phyloP scores from a whole-genome alignment of 2,113 vertebrate genomes.

The Colinus virginianus region DNA sequence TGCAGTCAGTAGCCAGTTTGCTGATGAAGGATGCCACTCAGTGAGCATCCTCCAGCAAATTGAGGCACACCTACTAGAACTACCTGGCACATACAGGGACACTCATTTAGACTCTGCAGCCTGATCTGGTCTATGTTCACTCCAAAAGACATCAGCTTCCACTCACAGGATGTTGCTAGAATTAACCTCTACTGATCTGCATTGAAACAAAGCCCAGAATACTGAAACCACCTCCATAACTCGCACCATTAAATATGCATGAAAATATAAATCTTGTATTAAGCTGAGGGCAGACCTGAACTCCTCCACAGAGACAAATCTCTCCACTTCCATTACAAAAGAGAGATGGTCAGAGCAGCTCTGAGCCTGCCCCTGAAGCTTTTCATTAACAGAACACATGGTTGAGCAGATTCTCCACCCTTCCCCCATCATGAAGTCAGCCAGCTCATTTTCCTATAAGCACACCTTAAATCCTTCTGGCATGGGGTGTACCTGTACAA shows the following conservation, averaged over 20 bases:
- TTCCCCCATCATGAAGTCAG: not conserved
- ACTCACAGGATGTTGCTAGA: not conserved
- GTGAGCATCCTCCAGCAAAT: not conserved
- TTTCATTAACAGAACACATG: not conserved
- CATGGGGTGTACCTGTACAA: not conserved
- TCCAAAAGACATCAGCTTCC: not conserved
- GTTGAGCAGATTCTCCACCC: not conserved
- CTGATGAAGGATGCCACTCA: not conserved
- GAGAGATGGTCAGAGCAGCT: not conserved
- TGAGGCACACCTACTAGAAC: not conserved
- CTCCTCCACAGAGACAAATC: not conserved
- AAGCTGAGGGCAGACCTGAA: not conserved
- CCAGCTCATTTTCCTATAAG: not conserved
- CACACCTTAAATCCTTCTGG: not conserved
- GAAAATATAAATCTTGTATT: not conserved
- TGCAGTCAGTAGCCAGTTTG: accelerated
- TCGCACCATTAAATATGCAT: not conserved
- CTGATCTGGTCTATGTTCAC: not conserved
- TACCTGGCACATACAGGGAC: not conserved
- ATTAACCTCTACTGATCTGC: not conserved
- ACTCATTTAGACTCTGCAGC: not conserved
- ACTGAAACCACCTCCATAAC: not conserved
- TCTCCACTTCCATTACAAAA: not conserved
- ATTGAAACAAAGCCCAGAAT: not conserved
- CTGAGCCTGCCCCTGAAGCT: not conserved